phyloP scores from a whole-genome alignment of 2,113 vertebrate species.

The Campylorhamphus procurvoides region DNA sequence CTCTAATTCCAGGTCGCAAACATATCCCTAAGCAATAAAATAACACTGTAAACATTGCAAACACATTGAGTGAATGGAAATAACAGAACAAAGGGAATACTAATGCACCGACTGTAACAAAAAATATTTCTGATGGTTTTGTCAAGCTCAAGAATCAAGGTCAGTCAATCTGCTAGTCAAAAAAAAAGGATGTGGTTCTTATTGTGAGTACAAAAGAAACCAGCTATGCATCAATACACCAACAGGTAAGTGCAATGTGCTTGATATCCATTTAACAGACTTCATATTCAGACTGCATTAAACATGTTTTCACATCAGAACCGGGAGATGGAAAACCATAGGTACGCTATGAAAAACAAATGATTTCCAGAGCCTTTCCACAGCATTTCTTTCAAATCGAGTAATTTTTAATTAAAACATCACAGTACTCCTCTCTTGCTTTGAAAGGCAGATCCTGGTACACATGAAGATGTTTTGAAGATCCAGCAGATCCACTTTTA shows the following conservation, averaged over 20 bases:
- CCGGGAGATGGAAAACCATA: background rate
- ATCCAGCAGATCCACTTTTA: slow-evolving; percentile 60
- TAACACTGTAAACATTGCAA: background rate
- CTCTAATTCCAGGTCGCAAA: background rate
- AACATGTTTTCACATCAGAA: background rate
- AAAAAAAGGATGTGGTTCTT: slow-evolving; percentile 3
- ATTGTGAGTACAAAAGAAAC: background rate
- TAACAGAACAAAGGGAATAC: background rate
- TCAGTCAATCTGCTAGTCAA: background rate
- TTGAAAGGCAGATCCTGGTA: slow-evolving; percentile 78
- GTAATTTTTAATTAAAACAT: slow-evolving; percentile 83
- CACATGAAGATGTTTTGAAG: slow-evolving; percentile 36
- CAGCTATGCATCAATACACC: background rate
- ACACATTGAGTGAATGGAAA: background rate
- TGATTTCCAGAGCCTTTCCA: background rate
- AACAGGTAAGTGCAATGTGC: slow-evolving; percentile 79
- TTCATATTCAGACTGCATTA: background rate
- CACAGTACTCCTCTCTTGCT: slow-evolving; percentile 80
- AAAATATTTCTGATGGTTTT: background rate
- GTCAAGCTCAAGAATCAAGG: background rate
- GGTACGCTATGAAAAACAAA: background rate
- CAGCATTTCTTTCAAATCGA: slow-evolving; percentile 69
- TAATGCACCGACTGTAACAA: background rate
- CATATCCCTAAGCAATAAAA: background rate
- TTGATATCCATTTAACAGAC: background rate